Conservation (phyloP, 1,140 invertebrate species). For the Neodiprion lecontei region DNA sequence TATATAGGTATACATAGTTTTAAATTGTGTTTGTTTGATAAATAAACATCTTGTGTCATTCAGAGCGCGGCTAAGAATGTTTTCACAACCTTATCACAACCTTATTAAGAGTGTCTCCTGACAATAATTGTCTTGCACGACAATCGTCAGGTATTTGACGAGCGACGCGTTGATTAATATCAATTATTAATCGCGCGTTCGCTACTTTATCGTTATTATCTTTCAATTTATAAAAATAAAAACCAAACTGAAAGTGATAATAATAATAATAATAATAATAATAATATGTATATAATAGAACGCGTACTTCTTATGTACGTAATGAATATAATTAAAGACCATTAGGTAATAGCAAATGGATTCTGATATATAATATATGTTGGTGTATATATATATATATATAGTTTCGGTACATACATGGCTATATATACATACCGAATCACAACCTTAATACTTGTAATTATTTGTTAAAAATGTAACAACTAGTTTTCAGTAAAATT, state of each 20-base stretch:
- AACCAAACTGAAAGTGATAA: no score
- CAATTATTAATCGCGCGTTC: neutral
- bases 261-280: no score
- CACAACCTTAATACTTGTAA: constrained; percentile 58
- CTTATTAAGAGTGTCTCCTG: constrained; percentile 57
- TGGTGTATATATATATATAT: constrained; percentile 10
- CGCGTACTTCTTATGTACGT: neutral
- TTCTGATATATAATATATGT: constrained; percentile 14
- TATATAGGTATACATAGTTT: neutral
- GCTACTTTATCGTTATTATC: neutral
- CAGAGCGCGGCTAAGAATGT: constrained; percentile 56
- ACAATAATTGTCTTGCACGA: constrained; percentile 27
- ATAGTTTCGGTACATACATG: constrained; percentile 4
- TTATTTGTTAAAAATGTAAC: constrained; percentile 21
- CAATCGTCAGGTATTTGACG: neutral
- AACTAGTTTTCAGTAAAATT: constrained; percentile 11
- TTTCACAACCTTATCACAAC: constrained; percentile 64
- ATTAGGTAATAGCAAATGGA: constrained; percentile 13
- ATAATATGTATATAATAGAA: neutral
- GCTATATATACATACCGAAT: constrained; percentile 22
- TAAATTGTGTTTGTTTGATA: neutral
- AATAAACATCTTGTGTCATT: constrained; percentile 40
- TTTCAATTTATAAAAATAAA: neutral
- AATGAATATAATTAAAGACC: neutral
- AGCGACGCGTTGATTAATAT: neutral